A percentile compares a stretch with the other conserved stretches of the same genome.
Evolutionary conservation across 2,888 invertebrate species (phyloP).

Genomic region (Rotaria socialis): DNA sequence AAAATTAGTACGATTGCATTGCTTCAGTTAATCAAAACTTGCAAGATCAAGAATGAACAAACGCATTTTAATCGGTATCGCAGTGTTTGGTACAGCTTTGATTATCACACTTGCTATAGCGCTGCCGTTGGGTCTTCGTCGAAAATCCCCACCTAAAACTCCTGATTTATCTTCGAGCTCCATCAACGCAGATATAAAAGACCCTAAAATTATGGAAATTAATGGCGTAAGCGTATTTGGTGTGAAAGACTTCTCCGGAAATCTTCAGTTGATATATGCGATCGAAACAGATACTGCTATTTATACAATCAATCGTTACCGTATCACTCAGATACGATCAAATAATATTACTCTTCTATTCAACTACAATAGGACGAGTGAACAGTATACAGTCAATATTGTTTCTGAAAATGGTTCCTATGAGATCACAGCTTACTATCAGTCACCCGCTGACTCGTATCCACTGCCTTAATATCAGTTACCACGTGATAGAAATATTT

Average conservation of each 20-base stretch:
- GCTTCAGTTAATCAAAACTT: too few species aligned
- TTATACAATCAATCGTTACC: neutral
- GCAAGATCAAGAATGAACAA: too few species aligned
- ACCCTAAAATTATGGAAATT: neutral
- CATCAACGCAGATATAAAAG: neutral
- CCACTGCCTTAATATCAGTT: neutral
- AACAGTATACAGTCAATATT: neutral
- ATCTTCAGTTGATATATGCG: neutral
- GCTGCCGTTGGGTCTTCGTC: too few species aligned
- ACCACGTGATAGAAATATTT: neutral
- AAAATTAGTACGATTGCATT: too few species aligned
- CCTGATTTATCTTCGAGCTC: neutral
- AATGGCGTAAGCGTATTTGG: neutral
- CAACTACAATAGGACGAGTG: neutral
- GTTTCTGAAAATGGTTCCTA: neutral
- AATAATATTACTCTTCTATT: neutral
- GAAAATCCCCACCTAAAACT: too few species aligned
- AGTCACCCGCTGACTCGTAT: neutral
- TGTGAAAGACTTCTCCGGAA: neutral
- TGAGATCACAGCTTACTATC: neutral
- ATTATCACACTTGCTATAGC: too few species aligned
- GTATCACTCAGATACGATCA: neutral
- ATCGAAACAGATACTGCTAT: neutral
- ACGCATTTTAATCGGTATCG: too few species aligned
- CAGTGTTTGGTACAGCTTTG: too few species aligned